Percentiles rank a stretch among this genome's conserved stretches.
Evolutionary conservation across 2,113 vertebrate genomes (phyloP).

Genomic region (Ptilonorhynchus violaceus): DNA sequence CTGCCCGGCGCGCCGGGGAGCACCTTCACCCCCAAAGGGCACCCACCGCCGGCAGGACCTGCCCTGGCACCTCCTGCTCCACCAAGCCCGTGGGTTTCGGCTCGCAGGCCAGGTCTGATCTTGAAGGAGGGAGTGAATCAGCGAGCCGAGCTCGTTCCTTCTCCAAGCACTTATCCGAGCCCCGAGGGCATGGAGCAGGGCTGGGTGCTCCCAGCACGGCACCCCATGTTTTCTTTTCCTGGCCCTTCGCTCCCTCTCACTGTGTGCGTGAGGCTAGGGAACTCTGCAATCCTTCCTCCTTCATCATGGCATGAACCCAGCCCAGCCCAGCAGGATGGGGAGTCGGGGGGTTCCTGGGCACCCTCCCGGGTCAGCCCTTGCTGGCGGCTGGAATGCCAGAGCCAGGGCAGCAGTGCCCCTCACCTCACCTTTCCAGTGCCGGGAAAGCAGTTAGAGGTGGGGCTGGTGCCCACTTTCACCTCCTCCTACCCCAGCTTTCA

Average conservation of each 20-base stretch:
- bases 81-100: neutral
- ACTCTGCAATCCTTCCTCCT: neutral
- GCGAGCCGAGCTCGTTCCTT: neutral
- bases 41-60: neutral
- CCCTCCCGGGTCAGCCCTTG: neutral
- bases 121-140: neutral
- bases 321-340: neutral
- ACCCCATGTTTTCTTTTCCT: neutral
- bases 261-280: neutral
- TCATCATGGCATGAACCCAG: rapidly evolving
- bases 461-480: neutral
- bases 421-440: neutral
- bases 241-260: rapidly evolving
- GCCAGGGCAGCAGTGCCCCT: neutral
- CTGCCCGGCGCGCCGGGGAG: neutral
- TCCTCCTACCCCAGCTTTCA: neutral
- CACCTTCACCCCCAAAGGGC: neutral
- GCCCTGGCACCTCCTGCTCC: neutral
- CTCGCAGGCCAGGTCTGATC: neutral
- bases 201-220: neutral
- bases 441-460: neutral
- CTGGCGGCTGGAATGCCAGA: neutral
- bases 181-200: neutral
- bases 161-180: neutral
- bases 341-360: no score